Evolutionary conservation across 2,888 invertebrate species (phyloP), one percentile per base, ranked within the genome.

Genomic region (Nasonovia ribisnigri): DNA sequence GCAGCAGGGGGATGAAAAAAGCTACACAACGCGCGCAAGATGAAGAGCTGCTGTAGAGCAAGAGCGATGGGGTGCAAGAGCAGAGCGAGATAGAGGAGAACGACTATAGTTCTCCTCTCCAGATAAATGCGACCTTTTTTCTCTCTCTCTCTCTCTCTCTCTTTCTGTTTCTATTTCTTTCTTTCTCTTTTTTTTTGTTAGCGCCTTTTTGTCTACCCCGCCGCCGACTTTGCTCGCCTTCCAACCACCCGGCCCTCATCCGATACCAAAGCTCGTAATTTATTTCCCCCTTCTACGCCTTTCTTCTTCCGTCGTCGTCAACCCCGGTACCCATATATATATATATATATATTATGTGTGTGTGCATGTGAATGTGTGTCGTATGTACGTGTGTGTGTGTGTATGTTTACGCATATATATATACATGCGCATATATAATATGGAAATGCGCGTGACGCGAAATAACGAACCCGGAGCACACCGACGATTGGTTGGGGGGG

Each of bases 121-220:
- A 89, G 90, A 93, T 93, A 90, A 93, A 93, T 84, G 93, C 60
- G 90, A 93, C 88, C 92, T 93, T 93, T 93, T 90, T 84, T n/a
- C 13, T 54, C 20, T 54, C 77, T 77, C 77, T 20, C 36, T 43
- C n/a, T 87, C 4, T 42, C 29, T 46, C 11, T 42, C 42, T 54
- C 26, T 91, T 13, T 67, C 29, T 29, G 0, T 51, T 26, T 90
- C 26, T 54, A 29, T 67, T 26, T 60, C n/a, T 48, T 42, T 46
- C 11, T 51, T 43, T n/a, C 57, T 88, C 60, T 77, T 88, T 77
- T 92, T 84, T 93, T 93, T 89, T 84, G 54, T 89, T 90, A 90
- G 89, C 93, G 93, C 89, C 89, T 93, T 93, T 93, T 89, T 90
- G 84, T 89, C 93, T 89, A 84, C 92, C 92, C 77, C 57, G 26